These are phyloP conservation scores for Bombus impatiens DNA, from an alignment of 1,140 invertebrate species.

Conservation along the genomic window DNA sequence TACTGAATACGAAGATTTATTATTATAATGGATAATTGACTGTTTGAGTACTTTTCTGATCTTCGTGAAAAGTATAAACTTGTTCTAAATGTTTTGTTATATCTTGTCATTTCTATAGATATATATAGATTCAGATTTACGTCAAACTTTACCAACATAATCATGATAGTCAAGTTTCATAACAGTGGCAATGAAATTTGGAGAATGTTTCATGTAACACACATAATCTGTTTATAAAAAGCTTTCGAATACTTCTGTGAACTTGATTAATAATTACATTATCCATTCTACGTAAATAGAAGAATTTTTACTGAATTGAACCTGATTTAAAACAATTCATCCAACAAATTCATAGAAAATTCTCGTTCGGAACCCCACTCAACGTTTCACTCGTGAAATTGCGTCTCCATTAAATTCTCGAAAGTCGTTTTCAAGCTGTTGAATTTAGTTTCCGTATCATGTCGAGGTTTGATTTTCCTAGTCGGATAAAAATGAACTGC, in stretches of 20 bases:
- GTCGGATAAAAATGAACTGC: not conserved
- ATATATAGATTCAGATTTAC: too few species aligned
- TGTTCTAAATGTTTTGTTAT: too few species aligned
- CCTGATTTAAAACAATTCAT: not conserved
- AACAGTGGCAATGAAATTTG: too few species aligned
- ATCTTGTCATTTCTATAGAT: too few species aligned
- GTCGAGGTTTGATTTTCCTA: not conserved
- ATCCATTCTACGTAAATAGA: not conserved
- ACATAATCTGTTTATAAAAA: not conserved
- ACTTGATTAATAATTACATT: not conserved
- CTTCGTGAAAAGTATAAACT: too few species aligned
- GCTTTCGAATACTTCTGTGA: not conserved
- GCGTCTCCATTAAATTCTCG: not conserved
- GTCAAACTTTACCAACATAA: too few species aligned
- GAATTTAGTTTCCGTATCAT: not conserved
- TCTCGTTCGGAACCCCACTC: too few species aligned
- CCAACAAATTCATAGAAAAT: not conserved
- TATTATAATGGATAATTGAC: too few species aligned
- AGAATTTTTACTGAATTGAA: not conserved
- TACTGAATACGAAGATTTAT: too few species aligned
- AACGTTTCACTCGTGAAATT: not conserved
- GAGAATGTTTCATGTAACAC: not conserved
- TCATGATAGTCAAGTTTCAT: too few species aligned
- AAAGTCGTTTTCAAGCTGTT: not conserved
- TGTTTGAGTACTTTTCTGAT: too few species aligned